These are phyloP conservation scores for Antedon mediterranea DNA, from an alignment of 53 echinoderm and acorn worm genomes.

Conservation along the genomic window DNA sequence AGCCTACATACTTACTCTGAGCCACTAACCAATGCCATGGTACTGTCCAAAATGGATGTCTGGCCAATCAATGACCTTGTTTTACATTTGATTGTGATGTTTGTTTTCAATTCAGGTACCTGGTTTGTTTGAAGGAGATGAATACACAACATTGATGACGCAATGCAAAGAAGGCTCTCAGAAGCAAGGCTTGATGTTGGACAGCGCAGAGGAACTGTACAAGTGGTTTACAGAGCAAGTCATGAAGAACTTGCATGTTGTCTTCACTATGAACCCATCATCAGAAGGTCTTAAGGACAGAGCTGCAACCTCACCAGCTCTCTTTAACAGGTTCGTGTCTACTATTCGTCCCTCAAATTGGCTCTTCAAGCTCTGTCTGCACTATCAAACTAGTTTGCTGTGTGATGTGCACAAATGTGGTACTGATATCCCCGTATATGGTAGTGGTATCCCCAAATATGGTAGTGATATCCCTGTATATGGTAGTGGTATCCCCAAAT, in stretches of 20 bases:
- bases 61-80: too few relatives aligned
- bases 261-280: constrained; percentile 99
- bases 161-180: constrained; percentile 99
- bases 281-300: constrained; percentile 98
- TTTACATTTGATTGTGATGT: background rate
- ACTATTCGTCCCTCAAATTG: background rate
- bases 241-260: constrained; percentile 89
- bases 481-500: too few relatives aligned
- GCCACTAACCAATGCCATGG: constrained; percentile 96
- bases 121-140: constrained; percentile 99
- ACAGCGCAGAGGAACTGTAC: constrained; percentile 92
- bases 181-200: constrained; percentile 90
- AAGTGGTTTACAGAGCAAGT: constrained; percentile 98
- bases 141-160: constrained; percentile 97
- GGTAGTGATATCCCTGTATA: background rate
- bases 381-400: too few relatives aligned
- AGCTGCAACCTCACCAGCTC: constrained; percentile 95
- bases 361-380: too few relatives aligned
- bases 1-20: constrained; percentile 82
- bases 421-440: too few relatives aligned
- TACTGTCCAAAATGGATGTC: constrained; percentile 89
- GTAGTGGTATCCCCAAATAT: too few relatives aligned
- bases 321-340: constrained; percentile 85
- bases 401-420: too few relatives aligned
- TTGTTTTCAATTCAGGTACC: constrained; percentile 40